Percentiles rank a stretch among this genome's conserved stretches.
Evolutionary conservation across 2,888 invertebrate species (phyloP).

Genomic region (Nemurella pictetii): DNA sequence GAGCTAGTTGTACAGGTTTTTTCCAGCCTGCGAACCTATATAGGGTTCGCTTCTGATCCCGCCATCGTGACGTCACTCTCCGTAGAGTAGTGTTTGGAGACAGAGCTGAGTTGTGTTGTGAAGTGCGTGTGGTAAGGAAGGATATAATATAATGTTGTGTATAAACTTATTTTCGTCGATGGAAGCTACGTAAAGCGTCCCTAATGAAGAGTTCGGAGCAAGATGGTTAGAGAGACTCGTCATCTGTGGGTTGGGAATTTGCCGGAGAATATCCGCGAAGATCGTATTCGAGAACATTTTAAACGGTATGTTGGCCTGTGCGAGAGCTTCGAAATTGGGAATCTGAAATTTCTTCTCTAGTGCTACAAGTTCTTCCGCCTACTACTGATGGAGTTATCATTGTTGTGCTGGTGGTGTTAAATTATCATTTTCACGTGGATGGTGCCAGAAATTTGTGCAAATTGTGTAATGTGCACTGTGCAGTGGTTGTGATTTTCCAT

Average conservation of each 20-base stretch:
- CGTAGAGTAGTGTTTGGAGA: conserved; percentile 56
- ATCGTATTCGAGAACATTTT: conserved; percentile 95
- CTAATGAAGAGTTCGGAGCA: conserved; percentile 93
- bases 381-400: not conserved
- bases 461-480: conserved; percentile 20
- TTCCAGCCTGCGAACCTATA: conserved; percentile 41
- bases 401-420: conserved; percentile 16
- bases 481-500: conserved; percentile 23
- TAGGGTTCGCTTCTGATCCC: conserved; percentile 51
- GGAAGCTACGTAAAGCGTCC: conserved; percentile 50
- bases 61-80: conserved; percentile 57
- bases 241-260: conserved; percentile 99
- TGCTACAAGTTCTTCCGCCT: conserved; percentile 8
- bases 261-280: conserved; percentile 98
- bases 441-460: conserved; percentile 18
- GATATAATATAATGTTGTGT: conserved; percentile 43
- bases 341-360: conserved; percentile 25
- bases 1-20: conserved; percentile 2
- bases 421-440: not conserved
- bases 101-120: conserved; percentile 46
- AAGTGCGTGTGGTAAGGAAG: conserved; percentile 39
- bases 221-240: conserved; percentile 99
- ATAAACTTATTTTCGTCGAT: conserved; percentile 56
- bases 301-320: conserved; percentile 74
- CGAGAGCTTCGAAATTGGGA: conserved; percentile 19